Conservation (phyloP, 2,797 vertebrate species). For the Poeciliopsis paucimaculata region DNA sequence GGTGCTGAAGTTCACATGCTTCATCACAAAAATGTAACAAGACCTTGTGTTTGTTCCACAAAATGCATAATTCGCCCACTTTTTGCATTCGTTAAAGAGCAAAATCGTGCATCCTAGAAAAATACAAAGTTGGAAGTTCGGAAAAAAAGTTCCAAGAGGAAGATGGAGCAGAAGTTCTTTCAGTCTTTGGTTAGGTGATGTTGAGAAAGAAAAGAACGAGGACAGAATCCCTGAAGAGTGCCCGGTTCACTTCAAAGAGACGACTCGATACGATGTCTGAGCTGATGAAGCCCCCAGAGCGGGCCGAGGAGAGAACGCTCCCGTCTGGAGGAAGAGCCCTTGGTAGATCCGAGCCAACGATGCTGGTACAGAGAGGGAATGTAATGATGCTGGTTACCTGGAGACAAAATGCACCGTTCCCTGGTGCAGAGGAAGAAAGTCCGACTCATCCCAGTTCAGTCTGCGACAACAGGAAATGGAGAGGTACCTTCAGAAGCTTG, state of each 20-base stretch:
- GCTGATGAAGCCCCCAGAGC: constrained; percentile 3
- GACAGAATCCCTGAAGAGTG: constrained; percentile 71
- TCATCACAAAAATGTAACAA: constrained; percentile 35
- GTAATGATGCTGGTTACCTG: constrained; percentile 61
- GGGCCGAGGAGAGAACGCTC: constrained; percentile 11
- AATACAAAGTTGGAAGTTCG: constrained; percentile 26
- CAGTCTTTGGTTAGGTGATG: constrained; percentile 70
- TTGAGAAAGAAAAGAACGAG: constrained; percentile 32
- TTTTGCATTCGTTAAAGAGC: constrained; percentile 25
- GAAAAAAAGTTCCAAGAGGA: constrained; percentile 21
- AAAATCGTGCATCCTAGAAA: constrained; percentile 35
- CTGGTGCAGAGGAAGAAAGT: constrained; percentile 23
- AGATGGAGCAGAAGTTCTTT: constrained; percentile 26
- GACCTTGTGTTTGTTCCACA: constrained; percentile 27
- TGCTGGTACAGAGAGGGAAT: constrained; percentile 59
- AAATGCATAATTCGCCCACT: constrained; percentile 42
- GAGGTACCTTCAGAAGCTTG: constrained; percentile 42
- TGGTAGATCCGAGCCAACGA: constrained; percentile 36
- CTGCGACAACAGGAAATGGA: constrained; percentile 36
- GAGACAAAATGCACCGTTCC: constrained; percentile 31
- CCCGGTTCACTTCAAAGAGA: constrained; percentile 43
- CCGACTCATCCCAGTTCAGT: constrained; percentile 33
- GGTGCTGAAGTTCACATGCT: constrained; percentile 45
- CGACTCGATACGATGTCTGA: constrained; percentile 27
- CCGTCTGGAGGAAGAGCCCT: constrained; percentile 45